These are phyloP conservation scores for Drosophila tropicalis DNA, from an alignment of 1,140 invertebrate genomes.

Conservation along the genomic window DNA sequence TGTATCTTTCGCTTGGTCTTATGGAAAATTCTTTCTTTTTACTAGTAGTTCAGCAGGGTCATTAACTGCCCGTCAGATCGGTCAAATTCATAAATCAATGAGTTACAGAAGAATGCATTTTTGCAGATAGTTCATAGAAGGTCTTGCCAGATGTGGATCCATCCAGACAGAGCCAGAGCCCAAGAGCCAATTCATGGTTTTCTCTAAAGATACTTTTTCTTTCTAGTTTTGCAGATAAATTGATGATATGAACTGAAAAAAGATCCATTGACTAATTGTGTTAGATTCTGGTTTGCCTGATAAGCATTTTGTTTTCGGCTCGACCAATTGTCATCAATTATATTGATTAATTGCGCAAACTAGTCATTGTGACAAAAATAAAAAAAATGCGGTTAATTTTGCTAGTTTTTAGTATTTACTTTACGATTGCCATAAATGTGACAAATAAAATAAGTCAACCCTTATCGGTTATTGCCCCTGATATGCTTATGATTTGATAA, in stretches of 20 bases:
- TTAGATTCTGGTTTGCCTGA: slow-evolving; percentile 68
- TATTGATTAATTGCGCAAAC: slow-evolving; percentile 68
- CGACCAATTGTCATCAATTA: slow-evolving; percentile 74
- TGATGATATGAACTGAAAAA: slow-evolving; percentile 67
- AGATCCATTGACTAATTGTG: slow-evolving; percentile 77
- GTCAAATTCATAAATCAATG: slow-evolving; percentile 79
- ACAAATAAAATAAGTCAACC: slow-evolving; percentile 38
- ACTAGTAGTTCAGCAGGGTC: slow-evolving; percentile 52
- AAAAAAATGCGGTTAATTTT: slow-evolving; percentile 27
- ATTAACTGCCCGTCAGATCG: slow-evolving; percentile 63
- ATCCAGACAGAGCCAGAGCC: not conserved
- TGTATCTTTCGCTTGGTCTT: slow-evolving; percentile 30
- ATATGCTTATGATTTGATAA: slow-evolving; percentile 31
- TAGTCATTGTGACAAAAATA: slow-evolving; percentile 31
- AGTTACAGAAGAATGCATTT: slow-evolving; percentile 64
- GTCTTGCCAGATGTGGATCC: not conserved
- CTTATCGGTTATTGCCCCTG: slow-evolving; percentile 69
- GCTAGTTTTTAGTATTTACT: slow-evolving; percentile 16
- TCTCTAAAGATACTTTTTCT: too few relatives aligned
- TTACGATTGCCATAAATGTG: slow-evolving; percentile 43
- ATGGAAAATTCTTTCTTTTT: slow-evolving; percentile 21
- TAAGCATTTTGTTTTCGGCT: slow-evolving; percentile 69
- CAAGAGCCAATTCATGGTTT: slow-evolving; percentile 1
- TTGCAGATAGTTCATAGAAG: slow-evolving; percentile 35
- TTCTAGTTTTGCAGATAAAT: slow-evolving; percentile 55